phyloP scores from a whole-genome alignment of 30 jellyfish, hydroid and myxozoan species.

The Catostylus mosaicus region DNA sequence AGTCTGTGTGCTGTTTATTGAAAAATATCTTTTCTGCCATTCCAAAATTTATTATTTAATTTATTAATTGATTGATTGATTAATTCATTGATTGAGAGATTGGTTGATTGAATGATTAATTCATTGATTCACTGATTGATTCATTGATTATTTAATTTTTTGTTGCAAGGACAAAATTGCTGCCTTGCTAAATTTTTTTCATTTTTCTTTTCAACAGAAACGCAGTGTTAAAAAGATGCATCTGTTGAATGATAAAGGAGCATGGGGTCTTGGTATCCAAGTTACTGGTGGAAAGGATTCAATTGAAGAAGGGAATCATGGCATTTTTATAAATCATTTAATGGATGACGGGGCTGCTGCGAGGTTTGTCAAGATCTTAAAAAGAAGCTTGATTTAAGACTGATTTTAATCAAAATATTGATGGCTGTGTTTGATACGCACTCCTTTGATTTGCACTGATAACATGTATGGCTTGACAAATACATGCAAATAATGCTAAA shows the following conservation, averaged over 20 bases:
- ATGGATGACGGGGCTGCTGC: slow-evolving; percentile 96
- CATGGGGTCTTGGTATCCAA: slow-evolving; percentile 93
- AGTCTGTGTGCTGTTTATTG: no score
- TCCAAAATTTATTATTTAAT: no score
- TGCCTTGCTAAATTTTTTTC: neutral
- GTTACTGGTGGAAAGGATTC: slow-evolving; percentile 79
- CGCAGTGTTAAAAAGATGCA: slow-evolving; percentile 83
- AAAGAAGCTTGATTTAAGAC: no score
- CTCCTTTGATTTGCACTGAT: no score
- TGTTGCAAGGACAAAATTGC: neutral
- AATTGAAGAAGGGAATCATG: slow-evolving; percentile 59
- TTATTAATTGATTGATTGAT: neutral
- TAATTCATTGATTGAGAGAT: neutral
- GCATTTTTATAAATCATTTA: slow-evolving; percentile 82
- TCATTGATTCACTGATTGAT: neutral
- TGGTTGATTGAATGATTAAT: neutral
- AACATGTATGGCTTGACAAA: no score
- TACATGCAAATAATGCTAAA: no score
- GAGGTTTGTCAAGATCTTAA: slow-evolving; percentile 52
- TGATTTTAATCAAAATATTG: no score
- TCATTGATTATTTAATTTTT: neutral
- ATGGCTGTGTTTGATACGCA: no score
- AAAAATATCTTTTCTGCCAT: no score
- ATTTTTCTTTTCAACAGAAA: slow-evolving; percentile 20
- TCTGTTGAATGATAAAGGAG: slow-evolving; percentile 77